Percentiles rank a stretch among this genome's conserved stretches.
These are phyloP conservation scores for Oplegnathus fasciatus DNA, from an alignment of 2,113 vertebrate species.

Conservation along the genomic window DNA sequence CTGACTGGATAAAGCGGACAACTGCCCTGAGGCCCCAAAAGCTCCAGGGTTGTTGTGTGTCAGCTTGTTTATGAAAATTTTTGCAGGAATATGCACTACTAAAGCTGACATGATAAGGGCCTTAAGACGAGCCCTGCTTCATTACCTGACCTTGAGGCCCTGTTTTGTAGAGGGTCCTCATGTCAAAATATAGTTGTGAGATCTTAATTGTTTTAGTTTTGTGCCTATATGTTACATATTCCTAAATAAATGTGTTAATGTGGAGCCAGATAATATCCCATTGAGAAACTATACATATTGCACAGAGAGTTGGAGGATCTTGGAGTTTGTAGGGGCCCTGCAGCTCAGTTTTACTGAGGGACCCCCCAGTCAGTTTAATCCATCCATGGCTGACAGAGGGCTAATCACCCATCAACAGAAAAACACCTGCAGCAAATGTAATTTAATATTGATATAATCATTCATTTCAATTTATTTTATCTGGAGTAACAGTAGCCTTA, in stretches of 20 bases:
- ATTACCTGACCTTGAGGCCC: too few species aligned
- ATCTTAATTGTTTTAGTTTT: not conserved
- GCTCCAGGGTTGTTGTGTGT: too few species aligned
- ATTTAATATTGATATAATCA: not conserved
- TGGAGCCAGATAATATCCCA: not conserved
- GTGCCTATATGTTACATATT: not conserved
- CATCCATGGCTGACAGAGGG: not conserved
- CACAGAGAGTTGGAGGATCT: too few species aligned
- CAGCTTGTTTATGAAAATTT: too few species aligned
- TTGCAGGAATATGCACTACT: too few species aligned
- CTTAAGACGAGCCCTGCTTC: too few species aligned
- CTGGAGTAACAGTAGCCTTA: not conserved
- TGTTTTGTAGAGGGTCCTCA: too few species aligned
- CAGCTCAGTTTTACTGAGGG: not conserved
- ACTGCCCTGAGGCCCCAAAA: too few species aligned
- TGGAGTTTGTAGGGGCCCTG: not conserved
- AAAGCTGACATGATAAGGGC: too few species aligned
- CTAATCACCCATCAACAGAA: not conserved
- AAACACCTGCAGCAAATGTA: not conserved
- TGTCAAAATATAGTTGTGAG: too few species aligned
- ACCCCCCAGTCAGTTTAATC: not conserved
- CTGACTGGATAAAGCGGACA: too few species aligned
- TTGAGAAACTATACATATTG: not conserved
- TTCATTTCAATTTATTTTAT: not conserved
- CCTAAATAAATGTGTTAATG: not conserved